Base-by-base conservation (phyloP, 2,113 vertebrate genomes). In the Clarias batrachus region DNA sequence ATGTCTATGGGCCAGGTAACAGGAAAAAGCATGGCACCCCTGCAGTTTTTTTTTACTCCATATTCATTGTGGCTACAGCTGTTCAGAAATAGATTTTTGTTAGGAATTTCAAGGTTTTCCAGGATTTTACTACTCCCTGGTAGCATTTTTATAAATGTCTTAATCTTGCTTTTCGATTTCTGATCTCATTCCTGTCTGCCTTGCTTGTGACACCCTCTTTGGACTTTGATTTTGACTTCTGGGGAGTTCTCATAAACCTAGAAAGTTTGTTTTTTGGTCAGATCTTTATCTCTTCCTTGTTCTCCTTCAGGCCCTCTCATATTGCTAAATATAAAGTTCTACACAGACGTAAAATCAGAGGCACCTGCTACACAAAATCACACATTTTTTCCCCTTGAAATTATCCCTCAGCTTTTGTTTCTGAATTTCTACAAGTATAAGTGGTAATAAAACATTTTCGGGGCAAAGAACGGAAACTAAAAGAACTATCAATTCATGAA, bases 1-100 rank as follows among this genome's bases (percentile, higher is more conserved):
- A 74, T 68, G 78, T 65, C 85, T 78, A 76, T 85, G 74, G 54
- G 59, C 30, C 17, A 86, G 73, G 23, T 56, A 82, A 82, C 33
- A 62, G 9, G 13, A 68, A 87, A 84, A 80, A 57, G 54, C 62
- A 84, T 52, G 8, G 23, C 68, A 82, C 33, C 3, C 3, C 10
- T 30, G 70, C 19, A 59, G 6, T 4, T 33, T 30, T 59, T 16
- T 80, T 70, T 71, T 9, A 33, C 65, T 37, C 52, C 33, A 52
- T 79, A 21, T 60, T 79, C 60, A 16, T 41, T 78, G 23, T 87
- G 3, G 33, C 17, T 41, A 74, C 3, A 74, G 13, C 19, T 41
- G 86, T 76, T 52, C 23, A 76, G 41, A 25, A 76, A 52, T 41
- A 52, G 12, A 52, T 52, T 52, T 74, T 27, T 73, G 70, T 11